Conservation (phyloP, 2,797 vertebrate species). For the Cryptoprocta ferox region DNA sequence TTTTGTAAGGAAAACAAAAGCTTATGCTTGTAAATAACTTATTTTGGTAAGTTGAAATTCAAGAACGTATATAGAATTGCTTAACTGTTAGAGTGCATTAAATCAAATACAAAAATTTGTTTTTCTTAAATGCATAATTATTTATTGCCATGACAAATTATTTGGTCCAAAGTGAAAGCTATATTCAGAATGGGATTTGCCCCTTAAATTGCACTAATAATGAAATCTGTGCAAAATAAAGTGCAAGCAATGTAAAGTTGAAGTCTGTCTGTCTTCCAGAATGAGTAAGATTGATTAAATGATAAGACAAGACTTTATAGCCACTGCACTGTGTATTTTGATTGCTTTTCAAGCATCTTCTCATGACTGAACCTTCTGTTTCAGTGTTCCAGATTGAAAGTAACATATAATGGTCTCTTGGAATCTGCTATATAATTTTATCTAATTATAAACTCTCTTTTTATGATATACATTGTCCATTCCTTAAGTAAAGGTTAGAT, state of each 20-base stretch:
- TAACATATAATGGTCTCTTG: constrained; percentile 65
- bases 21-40: constrained; percentile 45
- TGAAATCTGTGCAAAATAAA: constrained; percentile 79
- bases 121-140: constrained; percentile 71
- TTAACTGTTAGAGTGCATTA: constrained; percentile 83
- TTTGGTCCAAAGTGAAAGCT: constrained; percentile 72
- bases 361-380: constrained; percentile 71
- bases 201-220: constrained; percentile 54
- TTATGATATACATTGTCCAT: constrained; percentile 61
- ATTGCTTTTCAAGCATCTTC: constrained; percentile 47
- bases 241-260: constrained; percentile 70
- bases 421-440: constrained; percentile 67
- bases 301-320: constrained; percentile 72
- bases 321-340: constrained; percentile 52
- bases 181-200: constrained; percentile 64
- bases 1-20: constrained; percentile 65
- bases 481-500: constrained; percentile 70
- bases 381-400: constrained; percentile 62
- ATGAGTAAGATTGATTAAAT: constrained; percentile 60
- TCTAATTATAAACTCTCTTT: constrained; percentile 79
- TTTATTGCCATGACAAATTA: constrained; percentile 81
- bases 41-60: constrained; percentile 54
- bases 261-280: constrained; percentile 54
- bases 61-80: constrained; percentile 79
- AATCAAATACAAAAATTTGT: constrained; percentile 65